Evolutionary conservation across 2,797 vertebrate genomes (phyloP).

Genomic region (Emys orbicularis): DNA sequence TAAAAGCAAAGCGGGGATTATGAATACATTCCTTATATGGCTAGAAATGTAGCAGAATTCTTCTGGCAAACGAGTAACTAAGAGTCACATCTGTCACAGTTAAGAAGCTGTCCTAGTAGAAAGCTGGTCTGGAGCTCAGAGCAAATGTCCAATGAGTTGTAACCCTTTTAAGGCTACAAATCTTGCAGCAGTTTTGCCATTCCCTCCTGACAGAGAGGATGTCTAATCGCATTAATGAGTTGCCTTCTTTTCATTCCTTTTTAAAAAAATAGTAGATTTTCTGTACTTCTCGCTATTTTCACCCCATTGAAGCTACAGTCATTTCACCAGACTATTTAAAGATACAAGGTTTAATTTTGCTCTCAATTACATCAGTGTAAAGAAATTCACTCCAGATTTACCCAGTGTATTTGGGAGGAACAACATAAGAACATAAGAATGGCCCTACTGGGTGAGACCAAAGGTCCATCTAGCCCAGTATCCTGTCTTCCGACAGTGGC

Average conservation of each 20-base stretch:
- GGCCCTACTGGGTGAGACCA: too few relatives aligned
- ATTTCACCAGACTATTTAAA: conserved; percentile 25
- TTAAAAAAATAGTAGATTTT: neutral
- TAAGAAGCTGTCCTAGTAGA: neutral
- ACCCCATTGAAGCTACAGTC: neutral
- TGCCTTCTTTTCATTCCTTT: neutral
- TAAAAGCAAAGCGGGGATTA: neutral
- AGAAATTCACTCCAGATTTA: neutral
- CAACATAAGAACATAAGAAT: too few relatives aligned
- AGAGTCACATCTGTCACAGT: neutral
- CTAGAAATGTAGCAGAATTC: conserved; percentile 22
- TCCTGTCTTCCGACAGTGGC: too few relatives aligned
- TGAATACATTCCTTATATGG: neutral
- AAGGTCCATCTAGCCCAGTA: too few relatives aligned
- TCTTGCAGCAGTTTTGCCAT: conserved; percentile 9
- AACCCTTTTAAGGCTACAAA: neutral
- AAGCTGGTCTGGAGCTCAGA: neutral
- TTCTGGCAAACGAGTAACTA: conserved; percentile 25
- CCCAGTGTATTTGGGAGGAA: neutral
- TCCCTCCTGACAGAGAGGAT: conserved; percentile 6
- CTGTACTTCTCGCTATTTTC: conserved; percentile 9
- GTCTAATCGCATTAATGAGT: neutral
- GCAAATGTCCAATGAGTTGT: neutral
- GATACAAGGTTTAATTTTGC: neutral
- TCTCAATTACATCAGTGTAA: conserved; percentile 37